Evolutionary conservation across 1,140 invertebrate genomes (phyloP).

Genomic region (Apocrypta bakeri): DNA sequence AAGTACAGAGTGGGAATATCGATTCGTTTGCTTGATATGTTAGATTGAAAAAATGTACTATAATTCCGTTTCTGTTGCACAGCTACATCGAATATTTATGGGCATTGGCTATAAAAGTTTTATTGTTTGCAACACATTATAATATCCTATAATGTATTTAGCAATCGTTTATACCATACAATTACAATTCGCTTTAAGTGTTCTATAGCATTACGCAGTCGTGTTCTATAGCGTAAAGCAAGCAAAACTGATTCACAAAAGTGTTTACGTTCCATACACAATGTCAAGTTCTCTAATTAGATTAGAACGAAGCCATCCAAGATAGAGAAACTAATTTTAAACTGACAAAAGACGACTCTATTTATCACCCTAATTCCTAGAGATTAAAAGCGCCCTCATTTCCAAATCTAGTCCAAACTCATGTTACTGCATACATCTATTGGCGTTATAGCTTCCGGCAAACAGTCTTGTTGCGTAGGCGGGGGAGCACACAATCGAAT

Average conservation of each 20-base stretch:
- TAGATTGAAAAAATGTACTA: background rate
- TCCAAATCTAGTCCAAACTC: constrained; percentile 16
- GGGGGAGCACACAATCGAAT: constrained; percentile 3
- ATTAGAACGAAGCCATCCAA: constrained; percentile 34
- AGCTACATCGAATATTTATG: background rate
- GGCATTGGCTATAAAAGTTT: background rate
- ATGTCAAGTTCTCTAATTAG: constrained; percentile 18
- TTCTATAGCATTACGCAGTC: too few species aligned
- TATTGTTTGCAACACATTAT: background rate
- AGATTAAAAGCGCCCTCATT: constrained; percentile 30
- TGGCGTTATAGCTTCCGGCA: background rate
- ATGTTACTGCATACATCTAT: background rate
- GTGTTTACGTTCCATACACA: background rate
- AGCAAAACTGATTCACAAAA: background rate
- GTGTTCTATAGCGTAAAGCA: too few species aligned
- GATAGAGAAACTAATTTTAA: constrained; percentile 38
- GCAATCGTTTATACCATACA: background rate
- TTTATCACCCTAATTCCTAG: constrained; percentile 44
- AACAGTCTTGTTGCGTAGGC: background rate
- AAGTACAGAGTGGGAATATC: background rate
- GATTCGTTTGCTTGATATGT: constrained; percentile 1
- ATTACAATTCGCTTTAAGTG: background rate
- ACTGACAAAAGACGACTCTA: constrained; percentile 44
- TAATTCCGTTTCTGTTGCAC: background rate
- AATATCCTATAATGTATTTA: background rate